Conservation (phyloP, 2,113 vertebrate genomes). For the Corythoichthys intestinalis region DNA sequence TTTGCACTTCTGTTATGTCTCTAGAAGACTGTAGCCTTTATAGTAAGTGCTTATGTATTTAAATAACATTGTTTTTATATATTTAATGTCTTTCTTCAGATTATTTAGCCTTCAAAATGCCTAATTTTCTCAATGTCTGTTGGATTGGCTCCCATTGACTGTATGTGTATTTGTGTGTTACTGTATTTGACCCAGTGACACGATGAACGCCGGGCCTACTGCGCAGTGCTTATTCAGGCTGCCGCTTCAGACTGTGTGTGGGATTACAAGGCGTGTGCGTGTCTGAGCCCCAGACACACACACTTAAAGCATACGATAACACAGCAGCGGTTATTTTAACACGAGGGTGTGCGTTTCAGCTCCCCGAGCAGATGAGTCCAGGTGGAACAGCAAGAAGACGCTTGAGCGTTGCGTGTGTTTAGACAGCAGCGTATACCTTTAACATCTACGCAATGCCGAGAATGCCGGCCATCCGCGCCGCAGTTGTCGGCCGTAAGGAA, state of each 20-base stretch:
- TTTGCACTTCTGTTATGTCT: too few species aligned
- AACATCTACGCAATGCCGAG: conserved; percentile 61
- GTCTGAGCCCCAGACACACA: conserved; percentile 52
- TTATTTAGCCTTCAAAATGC: too few species aligned
- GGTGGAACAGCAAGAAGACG: conserved; percentile 58
- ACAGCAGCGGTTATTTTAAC: conserved; percentile 66
- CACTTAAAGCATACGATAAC: conserved; percentile 51
- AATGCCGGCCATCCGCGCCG: conserved; percentile 49
- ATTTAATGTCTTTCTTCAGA: too few species aligned
- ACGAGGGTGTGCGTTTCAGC: conserved; percentile 48
- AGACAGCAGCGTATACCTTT: conserved; percentile 56
- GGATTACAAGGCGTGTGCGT: conserved; percentile 45
- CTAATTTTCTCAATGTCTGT: too few species aligned
- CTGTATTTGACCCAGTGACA: conserved; percentile 50
- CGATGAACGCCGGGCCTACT: conserved; percentile 49
- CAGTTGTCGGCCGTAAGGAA: conserved; percentile 56
- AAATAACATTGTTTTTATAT: too few species aligned
- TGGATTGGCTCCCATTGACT: not conserved
- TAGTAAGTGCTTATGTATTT: too few species aligned
- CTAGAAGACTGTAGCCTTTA: too few species aligned
- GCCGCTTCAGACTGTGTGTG: conserved; percentile 36
- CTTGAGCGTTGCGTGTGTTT: conserved; percentile 49
- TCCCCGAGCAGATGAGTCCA: conserved; percentile 56
- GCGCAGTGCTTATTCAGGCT: conserved; percentile 71
- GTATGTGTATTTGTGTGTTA: conserved; percentile 13